Percentiles rank a stretch among this genome's conserved stretches.
These are phyloP conservation scores for Idaea straminata DNA, from an alignment of 2,888 invertebrate species.

Conservation along the genomic window DNA sequence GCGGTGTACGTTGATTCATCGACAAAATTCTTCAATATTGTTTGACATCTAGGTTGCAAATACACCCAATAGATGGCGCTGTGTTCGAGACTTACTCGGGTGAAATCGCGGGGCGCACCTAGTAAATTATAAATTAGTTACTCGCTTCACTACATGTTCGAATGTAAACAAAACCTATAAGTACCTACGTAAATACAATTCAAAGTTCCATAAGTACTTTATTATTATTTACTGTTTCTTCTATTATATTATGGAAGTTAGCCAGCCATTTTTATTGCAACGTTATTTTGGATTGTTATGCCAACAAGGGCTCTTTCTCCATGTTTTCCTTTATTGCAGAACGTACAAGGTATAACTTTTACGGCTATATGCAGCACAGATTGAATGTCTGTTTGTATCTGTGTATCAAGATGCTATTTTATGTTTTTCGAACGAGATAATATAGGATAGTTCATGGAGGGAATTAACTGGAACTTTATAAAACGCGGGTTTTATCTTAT, in stretches of 20 bases:
- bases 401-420: not conserved
- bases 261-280: not conserved
- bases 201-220: not conserved
- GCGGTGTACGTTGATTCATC: too few relatives aligned
- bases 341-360: not conserved
- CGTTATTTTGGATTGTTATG: not conserved
- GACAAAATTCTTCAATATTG: too few relatives aligned
- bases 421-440: not conserved
- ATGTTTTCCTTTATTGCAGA: not conserved
- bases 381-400: not conserved
- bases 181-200: not conserved
- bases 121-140: too few relatives aligned
- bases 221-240: conserved; percentile 1
- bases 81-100: too few relatives aligned
- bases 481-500: not conserved
- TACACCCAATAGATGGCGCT: too few relatives aligned
- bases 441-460: not conserved
- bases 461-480: not conserved
- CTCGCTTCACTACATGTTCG: not conserved
- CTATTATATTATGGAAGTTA: not conserved
- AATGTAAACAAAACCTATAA: not conserved
- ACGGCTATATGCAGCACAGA: not conserved
- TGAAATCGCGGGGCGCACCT: too few relatives aligned
- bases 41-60: too few relatives aligned
- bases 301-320: not conserved